phyloP scores from a whole-genome alignment of 2,797 vertebrate genomes.

The Darevskia nairensis region DNA sequence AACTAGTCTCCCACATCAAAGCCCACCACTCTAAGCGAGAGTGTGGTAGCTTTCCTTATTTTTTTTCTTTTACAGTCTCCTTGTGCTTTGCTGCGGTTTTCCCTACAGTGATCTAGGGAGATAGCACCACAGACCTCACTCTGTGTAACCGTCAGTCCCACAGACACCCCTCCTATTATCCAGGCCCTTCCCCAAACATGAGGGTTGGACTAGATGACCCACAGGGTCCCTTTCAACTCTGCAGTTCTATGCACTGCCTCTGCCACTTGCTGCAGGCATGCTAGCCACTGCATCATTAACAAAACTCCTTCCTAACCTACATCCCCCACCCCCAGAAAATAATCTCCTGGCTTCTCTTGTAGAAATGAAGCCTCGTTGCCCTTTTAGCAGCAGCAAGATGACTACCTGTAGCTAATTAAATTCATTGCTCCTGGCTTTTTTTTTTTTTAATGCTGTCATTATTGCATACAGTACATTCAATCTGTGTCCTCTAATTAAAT shows the following conservation, averaged over 20 bases:
- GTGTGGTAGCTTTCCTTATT: not conserved
- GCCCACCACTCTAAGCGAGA: too few relatives aligned
- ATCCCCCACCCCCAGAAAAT: not conserved
- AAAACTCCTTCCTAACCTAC: not conserved
- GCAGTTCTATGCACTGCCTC: too few relatives aligned
- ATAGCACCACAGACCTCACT: not conserved
- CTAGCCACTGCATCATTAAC: not conserved
- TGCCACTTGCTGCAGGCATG: not conserved
- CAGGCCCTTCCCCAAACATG: not conserved
- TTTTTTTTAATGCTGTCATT: not conserved
- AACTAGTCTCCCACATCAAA: not conserved
- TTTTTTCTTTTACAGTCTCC: not conserved
- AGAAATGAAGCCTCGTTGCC: not conserved
- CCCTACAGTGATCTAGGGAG: not conserved
- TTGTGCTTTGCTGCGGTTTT: not conserved
- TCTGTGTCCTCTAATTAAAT: not conserved
- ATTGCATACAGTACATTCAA: not conserved
- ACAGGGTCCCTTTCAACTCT: too few relatives aligned
- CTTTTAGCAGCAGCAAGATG: not conserved
- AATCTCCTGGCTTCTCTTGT: not conserved
- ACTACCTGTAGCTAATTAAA: not conserved
- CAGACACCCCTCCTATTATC: not conserved
- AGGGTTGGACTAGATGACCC: too few relatives aligned
- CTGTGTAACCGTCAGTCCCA: too few relatives aligned
- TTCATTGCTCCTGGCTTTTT: not conserved